Percentiles rank a stretch among this genome's conserved stretches.
Conservation (phyloP, 2,888 invertebrate species). For the Cordylochernes scorpioides region DNA sequence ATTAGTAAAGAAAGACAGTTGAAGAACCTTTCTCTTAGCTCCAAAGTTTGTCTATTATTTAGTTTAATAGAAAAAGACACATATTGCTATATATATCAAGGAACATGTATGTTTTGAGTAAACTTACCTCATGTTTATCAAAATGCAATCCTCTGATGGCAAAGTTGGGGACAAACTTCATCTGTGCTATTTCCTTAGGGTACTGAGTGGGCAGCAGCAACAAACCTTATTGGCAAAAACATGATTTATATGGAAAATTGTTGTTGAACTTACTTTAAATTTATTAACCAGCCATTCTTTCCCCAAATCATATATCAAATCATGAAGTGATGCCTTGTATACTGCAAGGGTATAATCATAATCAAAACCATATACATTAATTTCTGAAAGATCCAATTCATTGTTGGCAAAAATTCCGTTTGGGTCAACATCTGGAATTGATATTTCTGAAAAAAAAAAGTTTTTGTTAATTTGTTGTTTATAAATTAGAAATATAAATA, state of each 20-base stretch:
- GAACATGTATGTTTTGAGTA: no score
- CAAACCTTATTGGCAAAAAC: no score
- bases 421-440: constrained; percentile 38
- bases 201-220: constrained; percentile 34
- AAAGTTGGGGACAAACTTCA: constrained; percentile 73
- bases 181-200: constrained; percentile 43
- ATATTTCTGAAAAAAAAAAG: no score
- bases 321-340: constrained; percentile 66
- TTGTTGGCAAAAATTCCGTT: constrained; percentile 85
- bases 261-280: constrained; percentile 42
- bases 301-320: constrained; percentile 66
- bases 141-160: constrained; percentile 92
- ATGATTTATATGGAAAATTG: no score
- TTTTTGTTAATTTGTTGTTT: no score
- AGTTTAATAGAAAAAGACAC: no score
- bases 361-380: constrained; percentile 87
- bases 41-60: no score
- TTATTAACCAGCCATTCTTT: constrained; percentile 57
- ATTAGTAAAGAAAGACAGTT: no score
- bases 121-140: constrained; percentile 54
- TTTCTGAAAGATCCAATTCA: constrained; percentile 64
- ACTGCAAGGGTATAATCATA: constrained; percentile 93
- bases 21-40: no score
- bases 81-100: no score
- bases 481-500: no score